A percentile compares a stretch with the other conserved stretches of the same genome.
These are phyloP conservation scores for Larimichthys polyactis DNA, from an alignment of 2,113 vertebrate species.

Conservation along the genomic window DNA sequence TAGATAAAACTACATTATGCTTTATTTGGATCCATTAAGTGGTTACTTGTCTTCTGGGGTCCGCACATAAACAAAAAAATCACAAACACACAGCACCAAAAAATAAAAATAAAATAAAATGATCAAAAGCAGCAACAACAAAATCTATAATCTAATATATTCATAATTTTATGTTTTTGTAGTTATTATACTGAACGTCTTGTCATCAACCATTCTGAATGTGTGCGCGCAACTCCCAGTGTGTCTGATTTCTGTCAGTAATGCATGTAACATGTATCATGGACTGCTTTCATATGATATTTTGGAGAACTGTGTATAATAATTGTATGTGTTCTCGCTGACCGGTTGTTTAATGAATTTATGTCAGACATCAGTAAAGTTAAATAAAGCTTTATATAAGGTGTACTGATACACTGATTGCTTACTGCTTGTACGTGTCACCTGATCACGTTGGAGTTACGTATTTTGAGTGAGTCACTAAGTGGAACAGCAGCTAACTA, in stretches of 20 bases:
- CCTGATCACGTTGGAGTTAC: neutral
- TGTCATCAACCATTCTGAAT: neutral
- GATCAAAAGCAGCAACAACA: neutral
- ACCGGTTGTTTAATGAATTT: neutral
- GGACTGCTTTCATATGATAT: neutral
- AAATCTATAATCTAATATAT: no score
- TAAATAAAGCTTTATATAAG: neutral
- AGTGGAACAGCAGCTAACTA: neutral
- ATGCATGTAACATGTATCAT: neutral
- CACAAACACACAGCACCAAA: no score
- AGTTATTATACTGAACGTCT: neutral
- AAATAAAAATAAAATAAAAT: no score
- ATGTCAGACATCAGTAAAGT: neutral
- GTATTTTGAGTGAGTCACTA: neutral
- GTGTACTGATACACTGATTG: neutral
- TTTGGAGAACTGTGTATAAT: neutral
- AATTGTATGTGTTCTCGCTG: neutral
- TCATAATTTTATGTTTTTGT: no score
- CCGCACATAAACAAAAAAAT: no score
- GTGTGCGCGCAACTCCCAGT: neutral
- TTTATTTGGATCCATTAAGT: no score
- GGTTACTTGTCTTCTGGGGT: no score
- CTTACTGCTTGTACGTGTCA: neutral
- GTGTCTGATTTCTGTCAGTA: neutral
- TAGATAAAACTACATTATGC: no score